Percentiles rank a stretch among this genome's conserved stretches.
Conservation (phyloP, 2,888 invertebrate genomes). For the Baronia brevicornis region DNA sequence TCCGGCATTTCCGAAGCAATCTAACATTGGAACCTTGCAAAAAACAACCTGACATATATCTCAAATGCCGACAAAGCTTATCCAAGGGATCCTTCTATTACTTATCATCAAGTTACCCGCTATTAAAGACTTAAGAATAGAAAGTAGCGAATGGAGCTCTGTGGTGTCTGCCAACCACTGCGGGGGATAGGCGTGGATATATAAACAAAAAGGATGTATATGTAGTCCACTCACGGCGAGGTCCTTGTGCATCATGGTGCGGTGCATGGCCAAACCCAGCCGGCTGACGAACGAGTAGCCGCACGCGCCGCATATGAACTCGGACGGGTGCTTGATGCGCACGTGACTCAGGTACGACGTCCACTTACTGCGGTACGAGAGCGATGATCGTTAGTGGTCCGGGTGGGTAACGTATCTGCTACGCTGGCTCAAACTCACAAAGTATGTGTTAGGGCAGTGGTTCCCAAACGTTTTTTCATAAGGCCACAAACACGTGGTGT, state of each 20-base stretch:
- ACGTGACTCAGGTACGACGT: constrained; percentile 64
- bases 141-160: no score
- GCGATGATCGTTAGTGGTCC: neutral
- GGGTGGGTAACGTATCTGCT: neutral
- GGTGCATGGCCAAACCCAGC: constrained; percentile 59
- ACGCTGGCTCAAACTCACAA: neutral
- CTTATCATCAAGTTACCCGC: no score
- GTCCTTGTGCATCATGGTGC: constrained; percentile 64
- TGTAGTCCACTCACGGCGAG: constrained; percentile 25
- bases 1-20: neutral
- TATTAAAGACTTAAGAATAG: no score
- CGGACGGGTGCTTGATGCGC: constrained; percentile 63
- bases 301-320: constrained; percentile 59
- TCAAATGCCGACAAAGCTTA: no score
- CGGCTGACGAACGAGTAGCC: constrained; percentile 65
- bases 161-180: no score
- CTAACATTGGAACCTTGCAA: no score
- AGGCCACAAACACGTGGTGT: no score
- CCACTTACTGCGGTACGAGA: constrained; percentile 41
- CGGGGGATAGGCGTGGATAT: neutral
- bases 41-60: no score
- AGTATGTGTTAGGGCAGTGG: no score
- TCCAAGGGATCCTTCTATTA: no score
- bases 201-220: neutral
- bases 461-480: no score